phyloP scores from a whole-genome alignment of 1,140 invertebrate species.

The Leptinotarsa defecta region DNA sequence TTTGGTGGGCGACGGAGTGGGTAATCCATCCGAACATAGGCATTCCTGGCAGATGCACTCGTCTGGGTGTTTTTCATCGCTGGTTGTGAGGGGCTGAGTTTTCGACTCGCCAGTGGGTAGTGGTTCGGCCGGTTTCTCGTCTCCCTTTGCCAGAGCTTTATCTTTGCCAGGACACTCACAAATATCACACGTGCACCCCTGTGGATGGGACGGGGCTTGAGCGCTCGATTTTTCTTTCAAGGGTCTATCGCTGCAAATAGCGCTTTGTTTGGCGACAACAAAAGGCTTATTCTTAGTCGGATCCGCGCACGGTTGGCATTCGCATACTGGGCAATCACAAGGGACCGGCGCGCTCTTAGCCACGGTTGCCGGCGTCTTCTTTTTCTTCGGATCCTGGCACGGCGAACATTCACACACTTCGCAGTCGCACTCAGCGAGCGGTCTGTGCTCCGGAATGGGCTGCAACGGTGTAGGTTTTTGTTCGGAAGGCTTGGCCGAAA shows the following conservation, averaged over 20 bases:
- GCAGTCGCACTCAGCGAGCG: slow-evolving; percentile 34
- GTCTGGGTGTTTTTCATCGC: background rate
- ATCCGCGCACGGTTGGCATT: slow-evolving; percentile 21
- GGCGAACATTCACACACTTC: slow-evolving; percentile 34
- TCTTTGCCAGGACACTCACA: slow-evolving; percentile 11
- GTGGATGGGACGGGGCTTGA: background rate
- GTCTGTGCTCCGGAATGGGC: background rate
- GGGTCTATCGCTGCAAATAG: no score
- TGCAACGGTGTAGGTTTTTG: background rate
- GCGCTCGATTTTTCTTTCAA: background rate
- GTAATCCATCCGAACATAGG: background rate
- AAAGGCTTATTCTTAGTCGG: slow-evolving; percentile 11
- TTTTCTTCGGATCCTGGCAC: slow-evolving; percentile 36
- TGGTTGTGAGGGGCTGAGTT: background rate
- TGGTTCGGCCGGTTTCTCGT: background rate
- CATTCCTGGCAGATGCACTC: slow-evolving; percentile 1
- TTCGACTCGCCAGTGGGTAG: background rate
- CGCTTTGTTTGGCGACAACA: background rate
- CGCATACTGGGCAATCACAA: slow-evolving; percentile 25
- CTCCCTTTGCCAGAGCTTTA: background rate
- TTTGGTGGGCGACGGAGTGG: background rate
- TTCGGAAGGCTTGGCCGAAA: background rate
- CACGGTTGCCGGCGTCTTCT: background rate
- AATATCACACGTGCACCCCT: slow-evolving; percentile 14
- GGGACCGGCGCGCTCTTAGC: background rate